A percentile compares a stretch with the other conserved stretches of the same genome.
Evolutionary conservation across 2,797 vertebrate genomes (phyloP).

Genomic region (Menidia menidia): DNA sequence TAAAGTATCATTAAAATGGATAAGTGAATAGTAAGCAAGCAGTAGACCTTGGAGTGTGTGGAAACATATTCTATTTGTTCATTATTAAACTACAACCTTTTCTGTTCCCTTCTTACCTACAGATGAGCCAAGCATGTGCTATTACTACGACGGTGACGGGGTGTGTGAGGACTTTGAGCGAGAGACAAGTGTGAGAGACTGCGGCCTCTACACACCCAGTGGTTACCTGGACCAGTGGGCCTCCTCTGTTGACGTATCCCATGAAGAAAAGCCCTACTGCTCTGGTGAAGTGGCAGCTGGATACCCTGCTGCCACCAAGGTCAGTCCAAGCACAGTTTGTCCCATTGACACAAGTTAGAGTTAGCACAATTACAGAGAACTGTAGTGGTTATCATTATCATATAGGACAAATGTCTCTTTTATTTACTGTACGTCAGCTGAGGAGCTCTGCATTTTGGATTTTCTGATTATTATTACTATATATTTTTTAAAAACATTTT

Average conservation of each 20-base stretch:
- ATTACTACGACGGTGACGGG: slow-evolving; percentile 96
- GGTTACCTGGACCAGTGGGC: slow-evolving; percentile 98
- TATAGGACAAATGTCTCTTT: background rate
- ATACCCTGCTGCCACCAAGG: slow-evolving; percentile 95
- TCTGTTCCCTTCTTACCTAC: slow-evolving; percentile 36
- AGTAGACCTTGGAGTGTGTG: background rate
- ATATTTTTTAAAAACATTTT: background rate
- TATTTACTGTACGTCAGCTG: no score
- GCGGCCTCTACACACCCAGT: slow-evolving; percentile 94
- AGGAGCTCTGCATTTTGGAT: background rate
- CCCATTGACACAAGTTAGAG: background rate
- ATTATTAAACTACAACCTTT: background rate
- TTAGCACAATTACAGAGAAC: background rate
- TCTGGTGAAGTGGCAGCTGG: slow-evolving; percentile 93
- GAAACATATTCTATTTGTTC: slow-evolving; percentile 8
- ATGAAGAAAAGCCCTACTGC: slow-evolving; percentile 92
- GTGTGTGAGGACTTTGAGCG: slow-evolving; percentile 97
- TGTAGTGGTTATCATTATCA: slow-evolving; percentile 3
- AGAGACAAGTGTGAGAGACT: slow-evolving; percentile 95
- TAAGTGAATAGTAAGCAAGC: background rate
- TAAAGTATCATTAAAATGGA: slow-evolving; percentile 9
- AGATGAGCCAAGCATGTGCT: slow-evolving; percentile 97
- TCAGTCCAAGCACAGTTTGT: slow-evolving; percentile 67
- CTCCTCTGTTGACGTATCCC: slow-evolving; percentile 90
- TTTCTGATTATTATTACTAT: slow-evolving; percentile 1